Evolutionary conservation across 1,140 invertebrate genomes (phyloP), one percentile per base, ranked within the genome.

Genomic region (Euura lappo): DNA sequence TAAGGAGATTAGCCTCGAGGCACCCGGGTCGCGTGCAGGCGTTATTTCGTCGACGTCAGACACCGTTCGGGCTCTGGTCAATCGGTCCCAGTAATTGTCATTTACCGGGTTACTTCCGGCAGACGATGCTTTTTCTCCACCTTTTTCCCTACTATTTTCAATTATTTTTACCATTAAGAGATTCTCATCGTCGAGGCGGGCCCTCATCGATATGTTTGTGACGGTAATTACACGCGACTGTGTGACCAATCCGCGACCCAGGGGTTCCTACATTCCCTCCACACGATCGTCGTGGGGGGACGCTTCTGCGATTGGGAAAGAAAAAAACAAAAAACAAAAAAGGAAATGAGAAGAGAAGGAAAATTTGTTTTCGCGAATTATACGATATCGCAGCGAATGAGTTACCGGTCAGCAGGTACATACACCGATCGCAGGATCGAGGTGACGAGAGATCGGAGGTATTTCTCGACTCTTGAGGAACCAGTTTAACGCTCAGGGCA

Each of bases 51-150:
- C 78, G 81, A 84, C 81, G 80, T 82, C 82, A 83, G 85, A 85
- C 82, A 84, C 47, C 11, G 6, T 28, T 79, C 68, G 13, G 51
- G 51, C 51, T 8, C 3, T 60, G 51, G 78, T 72, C 78, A 79
- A 82, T 79, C 73, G 74, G 60, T 74, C 74, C 71, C 71, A 75
- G 77, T 85, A 84, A 86, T 86, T 86, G 85, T 86, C 85, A 86
- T 84, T 86, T 86, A 85, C 85, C 85, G 85, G 85, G 80, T 68
- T 69, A 76, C 80, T 81, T 86, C 84, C 81, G 81, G 80, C 69
- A 72, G 51, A 60, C 77, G 72, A 46, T 76, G 72, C 72, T 75
- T 77, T 77, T 74, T 74, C 69, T 60, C 46, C 51, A 28, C 65
- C 42, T 69, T 68, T 64, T 72, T 43, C 70, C 28, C 70, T 65